A percentile compares a stretch with the other conserved stretches of the same genome.
Conservation (phyloP, 2,888 invertebrate species). For the Lobophora halterata region DNA sequence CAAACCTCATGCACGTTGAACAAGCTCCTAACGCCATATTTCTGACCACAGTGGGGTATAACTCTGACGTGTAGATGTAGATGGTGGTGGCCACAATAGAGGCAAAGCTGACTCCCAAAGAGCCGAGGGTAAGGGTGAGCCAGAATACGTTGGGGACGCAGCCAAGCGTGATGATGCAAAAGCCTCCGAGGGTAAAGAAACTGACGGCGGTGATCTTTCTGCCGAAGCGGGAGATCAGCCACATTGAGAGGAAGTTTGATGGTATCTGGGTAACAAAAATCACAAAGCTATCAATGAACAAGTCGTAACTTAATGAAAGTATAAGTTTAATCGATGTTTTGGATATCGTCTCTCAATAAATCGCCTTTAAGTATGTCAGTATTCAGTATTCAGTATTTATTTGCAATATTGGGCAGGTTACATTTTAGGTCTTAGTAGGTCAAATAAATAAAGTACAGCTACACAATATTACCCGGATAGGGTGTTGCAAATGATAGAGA, state of each 20-base stretch:
- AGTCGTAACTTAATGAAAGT: too few relatives aligned
- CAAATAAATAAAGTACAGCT: too few relatives aligned
- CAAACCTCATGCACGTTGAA: slow-evolving; percentile 90
- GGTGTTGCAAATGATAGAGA: too few relatives aligned
- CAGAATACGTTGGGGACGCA: slow-evolving; percentile 74
- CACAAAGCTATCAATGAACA: too few relatives aligned
- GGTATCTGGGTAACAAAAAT: slow-evolving; percentile 70
- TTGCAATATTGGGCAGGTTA: too few relatives aligned
- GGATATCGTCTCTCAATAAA: too few relatives aligned
- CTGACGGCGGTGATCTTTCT: slow-evolving; percentile 82
- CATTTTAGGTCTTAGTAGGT: too few relatives aligned
- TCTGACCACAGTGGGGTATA: slow-evolving; percentile 93
- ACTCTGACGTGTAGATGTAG: slow-evolving; percentile 92
- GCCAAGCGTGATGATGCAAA: slow-evolving; percentile 82
- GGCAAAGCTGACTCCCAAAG: slow-evolving; percentile 88
- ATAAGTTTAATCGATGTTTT: too few relatives aligned
- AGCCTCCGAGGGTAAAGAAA: slow-evolving; percentile 81
- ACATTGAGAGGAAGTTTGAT: slow-evolving; percentile 75
- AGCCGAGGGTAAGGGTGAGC: slow-evolving; percentile 82
- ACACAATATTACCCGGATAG: too few relatives aligned
- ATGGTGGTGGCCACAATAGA: slow-evolving; percentile 89
- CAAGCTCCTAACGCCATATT: slow-evolving; percentile 92
- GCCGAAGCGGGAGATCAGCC: slow-evolving; percentile 83
- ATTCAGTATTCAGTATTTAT: too few relatives aligned
- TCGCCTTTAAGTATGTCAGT: too few relatives aligned